Evolutionary conservation across 2,797 vertebrate genomes (phyloP).

Genomic region (Neopelma chrysocephalum): DNA sequence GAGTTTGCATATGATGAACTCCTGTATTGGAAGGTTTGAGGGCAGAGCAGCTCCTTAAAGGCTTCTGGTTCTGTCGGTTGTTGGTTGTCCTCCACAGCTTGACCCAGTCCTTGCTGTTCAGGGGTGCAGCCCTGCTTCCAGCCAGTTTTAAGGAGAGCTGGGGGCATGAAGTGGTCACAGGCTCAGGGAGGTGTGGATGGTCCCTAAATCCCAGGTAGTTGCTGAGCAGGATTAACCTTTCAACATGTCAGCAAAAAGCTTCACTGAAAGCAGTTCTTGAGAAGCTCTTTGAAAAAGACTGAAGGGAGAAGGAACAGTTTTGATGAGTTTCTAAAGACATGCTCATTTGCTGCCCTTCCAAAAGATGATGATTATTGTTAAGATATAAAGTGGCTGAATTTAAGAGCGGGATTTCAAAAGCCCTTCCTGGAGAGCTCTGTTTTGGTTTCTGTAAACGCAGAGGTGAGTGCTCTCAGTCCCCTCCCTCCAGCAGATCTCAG

Average conservation of each 20-base stretch:
- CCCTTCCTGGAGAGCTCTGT: neutral
- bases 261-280: neutral
- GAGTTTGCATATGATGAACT: neutral
- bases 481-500: neutral
- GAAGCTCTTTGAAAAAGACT: neutral
- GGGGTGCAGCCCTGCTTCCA: neutral
- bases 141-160: neutral
- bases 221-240: neutral
- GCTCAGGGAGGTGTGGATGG: rapidly evolving
- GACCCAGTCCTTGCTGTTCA: rapidly evolving
- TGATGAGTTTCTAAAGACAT: neutral
- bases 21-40: neutral
- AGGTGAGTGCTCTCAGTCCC: neutral
- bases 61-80: neutral
- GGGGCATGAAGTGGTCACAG: neutral
- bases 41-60: neutral
- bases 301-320: neutral
- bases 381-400: neutral
- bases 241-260: rapidly evolving
- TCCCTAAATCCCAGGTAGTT: neutral
- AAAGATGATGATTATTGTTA: neutral
- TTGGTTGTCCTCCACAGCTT: too few species aligned
- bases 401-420: neutral
- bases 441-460: neutral
- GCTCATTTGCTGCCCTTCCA: neutral